Percentiles rank a stretch among this genome's conserved stretches.
Evolutionary conservation across 2,113 vertebrate genomes (phyloP).

Genomic region (Pseudopodoces humilis): DNA sequence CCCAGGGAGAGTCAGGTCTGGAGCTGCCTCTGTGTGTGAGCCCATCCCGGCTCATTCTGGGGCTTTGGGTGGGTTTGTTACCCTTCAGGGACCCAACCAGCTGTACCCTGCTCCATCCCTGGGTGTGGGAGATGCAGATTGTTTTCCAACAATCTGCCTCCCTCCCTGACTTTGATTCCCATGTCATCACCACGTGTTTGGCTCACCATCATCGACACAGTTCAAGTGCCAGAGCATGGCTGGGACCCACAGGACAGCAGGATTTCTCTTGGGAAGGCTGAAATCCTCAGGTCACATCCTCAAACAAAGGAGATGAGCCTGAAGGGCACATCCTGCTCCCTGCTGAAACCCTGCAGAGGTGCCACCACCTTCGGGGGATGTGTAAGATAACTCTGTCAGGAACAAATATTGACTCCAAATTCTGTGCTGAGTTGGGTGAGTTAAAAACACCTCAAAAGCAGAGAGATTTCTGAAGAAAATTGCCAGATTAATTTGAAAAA

Average conservation of each 20-base stretch:
- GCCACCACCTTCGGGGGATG: not conserved
- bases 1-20: not conserved
- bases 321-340: not conserved
- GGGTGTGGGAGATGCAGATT: not conserved
- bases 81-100: not conserved
- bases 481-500: not conserved
- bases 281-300: not conserved
- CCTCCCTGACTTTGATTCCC: not conserved
- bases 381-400: not conserved
- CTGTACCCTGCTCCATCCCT: not conserved
- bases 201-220: fast-evolving
- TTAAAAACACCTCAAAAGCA: not conserved
- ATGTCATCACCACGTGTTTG: fast-evolving
- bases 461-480: not conserved
- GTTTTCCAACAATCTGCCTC: not conserved
- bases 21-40: not conserved
- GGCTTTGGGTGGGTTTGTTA: not conserved
- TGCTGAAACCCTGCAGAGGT: not conserved
- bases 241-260: not conserved
- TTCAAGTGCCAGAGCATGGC: fast-evolving
- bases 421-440: not conserved
- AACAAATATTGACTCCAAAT: not conserved
- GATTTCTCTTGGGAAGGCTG: not conserved
- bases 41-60: fast-evolving
- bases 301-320: not conserved